These are phyloP conservation scores for Meloe dianella DNA, from an alignment of 2,888 invertebrate genomes.

Conservation along the genomic window DNA sequence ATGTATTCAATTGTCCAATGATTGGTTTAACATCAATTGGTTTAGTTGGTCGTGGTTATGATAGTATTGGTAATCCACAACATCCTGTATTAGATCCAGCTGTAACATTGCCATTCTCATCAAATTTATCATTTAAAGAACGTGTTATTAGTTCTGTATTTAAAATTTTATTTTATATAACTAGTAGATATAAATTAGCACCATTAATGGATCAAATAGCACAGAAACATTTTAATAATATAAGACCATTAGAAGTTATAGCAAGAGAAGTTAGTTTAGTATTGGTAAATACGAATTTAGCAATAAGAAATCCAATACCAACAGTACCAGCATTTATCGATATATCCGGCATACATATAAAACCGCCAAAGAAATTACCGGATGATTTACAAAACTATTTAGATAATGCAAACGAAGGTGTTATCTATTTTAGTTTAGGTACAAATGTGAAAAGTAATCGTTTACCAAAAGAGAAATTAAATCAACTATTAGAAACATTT, in stretches of 20 bases:
- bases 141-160: conserved; percentile 41
- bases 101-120: conserved; percentile 42
- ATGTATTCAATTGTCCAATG: conserved; percentile 52
- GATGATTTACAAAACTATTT: conserved; percentile 51
- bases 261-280: conserved; percentile 44
- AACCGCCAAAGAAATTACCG: conserved; percentile 43
- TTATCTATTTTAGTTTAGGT: conserved; percentile 59
- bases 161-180: conserved; percentile 28
- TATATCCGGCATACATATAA: conserved; percentile 46
- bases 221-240: conserved; percentile 39
- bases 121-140: conserved; percentile 44
- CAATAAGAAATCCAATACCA: conserved; percentile 40
- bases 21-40: conserved; percentile 51
- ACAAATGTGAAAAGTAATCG: conserved; percentile 53
- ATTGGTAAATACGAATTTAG: conserved; percentile 43
- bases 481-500: conserved; percentile 53
- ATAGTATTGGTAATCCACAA: conserved; percentile 48
- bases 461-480: conserved; percentile 47
- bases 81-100: conserved; percentile 54
- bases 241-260: conserved; percentile 38
- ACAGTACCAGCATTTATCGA: conserved; percentile 42
- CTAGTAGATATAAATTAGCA: conserved; percentile 12
- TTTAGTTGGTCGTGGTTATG: conserved; percentile 38
- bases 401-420: conserved; percentile 53
- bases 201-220: conserved; percentile 37